A percentile compares a stretch with the other conserved stretches of the same genome.
These are phyloP conservation scores for Cosmia trapezina DNA, from an alignment of 2,888 invertebrate species.

Conservation along the genomic window DNA sequence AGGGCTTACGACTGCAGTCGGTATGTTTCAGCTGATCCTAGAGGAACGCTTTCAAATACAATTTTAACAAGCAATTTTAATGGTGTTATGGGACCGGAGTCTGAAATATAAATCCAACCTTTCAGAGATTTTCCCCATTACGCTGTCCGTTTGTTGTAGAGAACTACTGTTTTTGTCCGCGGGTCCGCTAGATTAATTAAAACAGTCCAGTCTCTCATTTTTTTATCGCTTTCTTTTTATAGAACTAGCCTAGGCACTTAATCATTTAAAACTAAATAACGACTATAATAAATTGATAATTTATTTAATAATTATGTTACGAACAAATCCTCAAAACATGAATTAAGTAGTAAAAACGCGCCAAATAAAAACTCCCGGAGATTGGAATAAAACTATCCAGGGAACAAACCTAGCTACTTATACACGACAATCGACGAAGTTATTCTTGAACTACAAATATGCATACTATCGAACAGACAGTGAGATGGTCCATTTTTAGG, in stretches of 20 bases:
- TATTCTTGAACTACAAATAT: neutral
- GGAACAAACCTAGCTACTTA: neutral
- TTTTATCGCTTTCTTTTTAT: neutral
- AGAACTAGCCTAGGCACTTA: neutral
- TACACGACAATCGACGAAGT: neutral
- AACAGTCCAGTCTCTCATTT: neutral
- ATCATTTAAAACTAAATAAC: neutral
- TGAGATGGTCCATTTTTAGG: neutral
- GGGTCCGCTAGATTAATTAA: neutral
- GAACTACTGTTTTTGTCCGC: neutral
- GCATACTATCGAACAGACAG: neutral
- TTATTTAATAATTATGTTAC: neutral
- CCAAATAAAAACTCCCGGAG: neutral
- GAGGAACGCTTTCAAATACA: neutral
- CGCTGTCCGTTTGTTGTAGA: neutral
- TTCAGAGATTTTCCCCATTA: neutral
- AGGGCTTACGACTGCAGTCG: neutral
- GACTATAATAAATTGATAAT: neutral
- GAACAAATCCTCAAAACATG: neutral
- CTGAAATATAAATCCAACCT: neutral
- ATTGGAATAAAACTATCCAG: neutral
- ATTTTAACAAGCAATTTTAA: conserved; percentile 8
- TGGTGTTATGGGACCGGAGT: neutral
- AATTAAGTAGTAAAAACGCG: neutral
- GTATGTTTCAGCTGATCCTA: neutral